Evolutionary conservation across 1,140 invertebrate genomes (phyloP), one percentile per base, ranked within the genome.

Genomic region (Gryllus bimaculatus): DNA sequence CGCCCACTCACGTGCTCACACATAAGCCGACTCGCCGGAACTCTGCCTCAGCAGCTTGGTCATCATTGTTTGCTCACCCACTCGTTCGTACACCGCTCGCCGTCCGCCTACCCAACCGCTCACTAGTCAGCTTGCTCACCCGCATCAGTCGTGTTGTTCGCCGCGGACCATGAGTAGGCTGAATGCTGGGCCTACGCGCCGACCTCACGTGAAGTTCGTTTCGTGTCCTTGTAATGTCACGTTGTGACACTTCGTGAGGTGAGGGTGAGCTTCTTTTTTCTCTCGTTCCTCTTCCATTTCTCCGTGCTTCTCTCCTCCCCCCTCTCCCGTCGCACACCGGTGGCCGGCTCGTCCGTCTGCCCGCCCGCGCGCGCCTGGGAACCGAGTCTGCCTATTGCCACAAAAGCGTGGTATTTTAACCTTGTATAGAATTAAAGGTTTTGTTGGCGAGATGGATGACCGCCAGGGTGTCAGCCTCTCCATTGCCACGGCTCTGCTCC

Each of bases 371-470:
- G 10, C 18, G 54, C 54, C 54, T 13, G 54, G 54, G 54, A 66
- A 66, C 54, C 10, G 54, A 13, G 54, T 7, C 54, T 66, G 54
- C 54, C 54, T 66, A 66, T 66, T 18, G 54, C 54, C 54, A 66
- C 54, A 66, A 66, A 66, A 66, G 54, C 54, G 54, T 66, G 54
- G 7, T 66, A 66, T 66, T 66, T 66, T 66, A 66, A 66, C 54
- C 54, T 66, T 66, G 54, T 66, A 66, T 66, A 66, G 54, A 66
- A 66, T 66, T 66, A 66, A 66, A 66, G 54, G 54, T 66, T 66
- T 66, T 66, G 54, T 66, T 66, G 54, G 54, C 54, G 54, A 66
- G 54, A 66, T 66, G 54, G 54, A 66, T 66, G 54, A 66, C 54
- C 18, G 54, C 54, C 2, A 7, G 54, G 54, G 54, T 18, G 54